A percentile compares a stretch with the other conserved stretches of the same genome.
These are phyloP conservation scores for Bhutanitis thaidina DNA, from an alignment of 2,888 invertebrate species.

Conservation along the genomic window DNA sequence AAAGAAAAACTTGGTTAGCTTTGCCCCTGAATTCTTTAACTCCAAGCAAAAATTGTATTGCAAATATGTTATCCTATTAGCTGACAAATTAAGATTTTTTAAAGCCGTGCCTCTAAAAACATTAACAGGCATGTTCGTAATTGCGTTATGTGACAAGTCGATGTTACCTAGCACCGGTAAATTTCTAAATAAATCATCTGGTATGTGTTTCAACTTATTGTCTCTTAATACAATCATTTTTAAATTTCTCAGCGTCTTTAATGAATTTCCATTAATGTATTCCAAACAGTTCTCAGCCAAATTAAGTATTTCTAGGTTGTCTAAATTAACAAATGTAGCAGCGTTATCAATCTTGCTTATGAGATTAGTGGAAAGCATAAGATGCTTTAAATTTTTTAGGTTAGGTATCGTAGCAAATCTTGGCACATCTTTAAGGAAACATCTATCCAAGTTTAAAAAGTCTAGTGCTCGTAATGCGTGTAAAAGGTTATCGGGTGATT, in stretches of 20 bases:
- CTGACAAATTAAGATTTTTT: constrained; percentile 53
- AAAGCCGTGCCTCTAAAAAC: constrained; percentile 49
- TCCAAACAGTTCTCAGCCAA: constrained; percentile 50
- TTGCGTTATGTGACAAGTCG: constrained; percentile 52
- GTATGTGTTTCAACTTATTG: constrained; percentile 47
- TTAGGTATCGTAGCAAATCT: constrained; percentile 42
- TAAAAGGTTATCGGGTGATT: constrained; percentile 37
- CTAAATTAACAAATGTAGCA: constrained; percentile 38
- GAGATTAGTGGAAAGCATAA: constrained; percentile 50
- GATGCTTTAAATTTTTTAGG: constrained; percentile 46
- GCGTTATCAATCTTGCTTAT: constrained; percentile 39
- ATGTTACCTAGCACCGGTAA: constrained; percentile 43
- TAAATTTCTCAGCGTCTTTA: constrained; percentile 46
- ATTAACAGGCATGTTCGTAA: constrained; percentile 48
- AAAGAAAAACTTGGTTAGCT: constrained; percentile 51
- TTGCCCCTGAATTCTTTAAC: constrained; percentile 49
- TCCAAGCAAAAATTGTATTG: constrained; percentile 59
- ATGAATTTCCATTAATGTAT: constrained; percentile 41
- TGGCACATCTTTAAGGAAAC: constrained; percentile 48
- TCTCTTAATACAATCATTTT: constrained; percentile 45
- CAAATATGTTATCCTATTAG: constrained; percentile 57
- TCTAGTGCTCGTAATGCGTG: constrained; percentile 36
- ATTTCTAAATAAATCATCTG: constrained; percentile 47
- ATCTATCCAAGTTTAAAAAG: constrained; percentile 42
- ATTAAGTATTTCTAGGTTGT: constrained; percentile 48